phyloP scores from a whole-genome alignment of 2,113 vertebrate genomes.

The Callithrix jacchus region DNA sequence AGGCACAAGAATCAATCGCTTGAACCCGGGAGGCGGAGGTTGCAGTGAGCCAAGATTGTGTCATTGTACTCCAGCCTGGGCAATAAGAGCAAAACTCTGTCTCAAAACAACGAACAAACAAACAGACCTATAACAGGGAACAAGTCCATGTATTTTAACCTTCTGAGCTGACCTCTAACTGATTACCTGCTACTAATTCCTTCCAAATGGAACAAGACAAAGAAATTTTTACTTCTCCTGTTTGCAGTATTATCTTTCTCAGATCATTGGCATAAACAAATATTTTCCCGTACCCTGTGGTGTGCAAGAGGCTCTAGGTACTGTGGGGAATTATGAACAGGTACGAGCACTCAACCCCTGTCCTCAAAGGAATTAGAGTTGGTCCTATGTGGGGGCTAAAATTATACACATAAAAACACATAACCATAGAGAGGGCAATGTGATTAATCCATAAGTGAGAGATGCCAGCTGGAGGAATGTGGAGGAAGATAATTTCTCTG shows the following conservation, averaged over 20 bases:
- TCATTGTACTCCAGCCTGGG: too few species aligned
- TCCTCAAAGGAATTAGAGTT: not conserved
- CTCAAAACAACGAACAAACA: too few species aligned
- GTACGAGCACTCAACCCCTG: not conserved
- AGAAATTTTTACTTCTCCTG: not conserved
- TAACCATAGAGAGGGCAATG: not conserved
- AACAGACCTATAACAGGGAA: not conserved
- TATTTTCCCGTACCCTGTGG: not conserved
- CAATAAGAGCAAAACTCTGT: too few species aligned
- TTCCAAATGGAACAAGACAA: slow-evolving; percentile 5
- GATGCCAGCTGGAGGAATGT: not conserved
- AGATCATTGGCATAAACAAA: not conserved
- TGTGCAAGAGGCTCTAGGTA: not conserved
- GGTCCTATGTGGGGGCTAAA: not conserved
- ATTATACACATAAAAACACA: not conserved
- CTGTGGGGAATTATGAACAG: not conserved
- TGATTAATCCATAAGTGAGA: slow-evolving; percentile 13
- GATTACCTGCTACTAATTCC: not conserved
- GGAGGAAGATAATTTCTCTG: not conserved
- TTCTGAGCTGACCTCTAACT: not conserved
- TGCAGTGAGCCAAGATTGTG: too few species aligned
- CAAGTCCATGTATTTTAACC: not conserved
- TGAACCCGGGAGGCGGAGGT: too few species aligned
- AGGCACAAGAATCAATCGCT: too few species aligned
- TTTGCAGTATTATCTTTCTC: not conserved